These are phyloP conservation scores for Pomatorhinus ruficollis DNA, from an alignment of 2,113 vertebrate genomes.

Conservation along the genomic window DNA sequence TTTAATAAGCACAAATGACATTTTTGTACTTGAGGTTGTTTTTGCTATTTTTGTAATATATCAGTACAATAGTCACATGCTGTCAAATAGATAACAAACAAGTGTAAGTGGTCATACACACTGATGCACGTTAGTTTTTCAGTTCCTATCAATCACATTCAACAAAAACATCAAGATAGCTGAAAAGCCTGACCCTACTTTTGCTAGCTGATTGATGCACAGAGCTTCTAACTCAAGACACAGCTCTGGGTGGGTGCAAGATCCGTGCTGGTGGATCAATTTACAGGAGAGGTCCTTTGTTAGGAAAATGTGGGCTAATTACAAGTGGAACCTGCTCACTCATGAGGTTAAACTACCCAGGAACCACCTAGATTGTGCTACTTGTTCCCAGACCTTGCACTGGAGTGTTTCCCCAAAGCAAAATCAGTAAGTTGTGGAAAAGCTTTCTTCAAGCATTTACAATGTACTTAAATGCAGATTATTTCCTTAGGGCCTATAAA, in stretches of 20 bases:
- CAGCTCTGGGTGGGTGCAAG: neutral
- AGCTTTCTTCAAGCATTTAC: constrained; percentile 34
- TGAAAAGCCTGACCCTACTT: neutral
- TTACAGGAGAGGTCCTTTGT: neutral
- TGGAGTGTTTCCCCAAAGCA: neutral
- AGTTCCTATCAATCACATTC: neutral
- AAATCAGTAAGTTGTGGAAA: neutral
- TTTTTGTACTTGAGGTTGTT: neutral
- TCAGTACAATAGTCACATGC: constrained; percentile 25
- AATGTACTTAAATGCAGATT: constrained; percentile 11
- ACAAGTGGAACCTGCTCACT: neutral
- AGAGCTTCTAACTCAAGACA: neutral
- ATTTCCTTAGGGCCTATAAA: constrained; percentile 2
- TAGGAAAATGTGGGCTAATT: neutral
- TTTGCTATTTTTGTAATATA: constrained; percentile 30
- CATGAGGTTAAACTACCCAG: neutral
- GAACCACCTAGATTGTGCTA: neutral
- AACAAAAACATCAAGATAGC: neutral
- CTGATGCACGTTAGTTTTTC: neutral
- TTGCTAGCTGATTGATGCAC: neutral
- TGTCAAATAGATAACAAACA: constrained; percentile 26
- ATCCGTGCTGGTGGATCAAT: neutral
- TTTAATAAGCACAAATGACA: constrained; percentile 27
- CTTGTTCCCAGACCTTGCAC: neutral
- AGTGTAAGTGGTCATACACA: neutral